Percentiles rank a stretch among this genome's conserved stretches.
phyloP scores from a whole-genome alignment of 92 coral and sea anemone genomes.

The Epizoanthus illoricatus region DNA sequence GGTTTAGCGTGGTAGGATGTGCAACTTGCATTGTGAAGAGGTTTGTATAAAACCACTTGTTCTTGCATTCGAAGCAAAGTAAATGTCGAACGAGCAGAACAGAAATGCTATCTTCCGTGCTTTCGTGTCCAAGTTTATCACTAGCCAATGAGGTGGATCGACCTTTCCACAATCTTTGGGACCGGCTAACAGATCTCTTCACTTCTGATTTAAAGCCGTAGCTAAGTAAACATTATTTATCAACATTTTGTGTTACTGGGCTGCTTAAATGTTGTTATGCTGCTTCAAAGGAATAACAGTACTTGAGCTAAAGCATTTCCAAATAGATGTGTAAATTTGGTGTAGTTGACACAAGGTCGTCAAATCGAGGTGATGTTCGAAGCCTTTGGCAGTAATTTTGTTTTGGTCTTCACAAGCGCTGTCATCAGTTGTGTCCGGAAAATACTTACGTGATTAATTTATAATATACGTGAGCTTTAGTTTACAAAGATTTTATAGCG shows the following conservation, averaged over 20 bases:
- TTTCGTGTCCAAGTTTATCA: slow-evolving; percentile 3
- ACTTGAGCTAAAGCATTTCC: slow-evolving; percentile 1
- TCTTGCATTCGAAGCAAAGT: not conserved
- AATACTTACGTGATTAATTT: slow-evolving; percentile 6
- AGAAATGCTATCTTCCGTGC: slow-evolving; percentile 20
- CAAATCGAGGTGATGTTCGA: not conserved
- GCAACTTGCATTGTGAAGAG: slow-evolving; percentile 37
- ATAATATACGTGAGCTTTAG: slow-evolving; percentile 4
- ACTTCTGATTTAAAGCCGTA: slow-evolving; percentile 1
- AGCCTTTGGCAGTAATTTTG: slow-evolving; percentile 9
- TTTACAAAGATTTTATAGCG: not conserved
- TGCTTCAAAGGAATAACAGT: not conserved
- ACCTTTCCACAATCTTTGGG: slow-evolving; percentile 21
- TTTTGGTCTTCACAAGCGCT: not conserved
- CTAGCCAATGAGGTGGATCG: slow-evolving; percentile 40
- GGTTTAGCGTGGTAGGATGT: slow-evolving; percentile 35
- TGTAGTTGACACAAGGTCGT: slow-evolving; percentile 9
- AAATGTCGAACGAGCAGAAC: slow-evolving; percentile 29
- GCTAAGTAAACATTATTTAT: slow-evolving; percentile 16
- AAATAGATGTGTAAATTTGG: not conserved
- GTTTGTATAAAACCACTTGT: slow-evolving; percentile 19
- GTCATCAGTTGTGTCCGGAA: slow-evolving; percentile 19
- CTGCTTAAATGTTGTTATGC: not conserved
- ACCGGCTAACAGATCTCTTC: slow-evolving; percentile 3
- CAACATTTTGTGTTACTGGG: not conserved